These are phyloP conservation scores for Rutpela maculata DNA, from an alignment of 2,888 invertebrate species.

Conservation along the genomic window DNA sequence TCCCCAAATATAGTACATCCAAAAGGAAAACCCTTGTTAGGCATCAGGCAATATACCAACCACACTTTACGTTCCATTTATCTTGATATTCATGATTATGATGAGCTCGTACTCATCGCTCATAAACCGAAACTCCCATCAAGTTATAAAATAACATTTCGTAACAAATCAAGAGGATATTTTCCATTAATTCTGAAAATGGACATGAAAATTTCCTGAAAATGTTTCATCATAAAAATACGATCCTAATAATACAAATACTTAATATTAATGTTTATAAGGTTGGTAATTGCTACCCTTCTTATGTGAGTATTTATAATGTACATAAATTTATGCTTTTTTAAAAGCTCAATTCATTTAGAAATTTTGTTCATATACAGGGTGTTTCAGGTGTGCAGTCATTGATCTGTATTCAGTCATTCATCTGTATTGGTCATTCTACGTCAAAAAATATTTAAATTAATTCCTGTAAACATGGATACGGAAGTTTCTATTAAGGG, in stretches of 20 bases:
- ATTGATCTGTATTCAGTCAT: no score
- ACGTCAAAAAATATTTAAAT: no score
- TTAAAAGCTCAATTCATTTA: no score
- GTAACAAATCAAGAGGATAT: not conserved
- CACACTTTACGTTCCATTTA: not conserved
- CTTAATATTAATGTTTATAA: not conserved
- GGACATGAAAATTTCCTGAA: not conserved
- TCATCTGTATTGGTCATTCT: no score
- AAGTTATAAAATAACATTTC: slow-evolving; percentile 1
- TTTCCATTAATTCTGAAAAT: not conserved
- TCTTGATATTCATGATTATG: slow-evolving; percentile 4
- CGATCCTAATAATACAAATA: not conserved
- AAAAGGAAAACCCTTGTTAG: not conserved
- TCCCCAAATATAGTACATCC: not conserved
- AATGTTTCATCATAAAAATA: not conserved
- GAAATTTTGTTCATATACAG: no score
- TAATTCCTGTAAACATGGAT: no score
- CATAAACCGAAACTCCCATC: not conserved
- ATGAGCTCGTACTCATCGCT: not conserved
- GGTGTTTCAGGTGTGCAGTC: no score
- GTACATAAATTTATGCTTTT: no score
- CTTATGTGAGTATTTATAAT: no score
- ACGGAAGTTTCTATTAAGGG: no score
- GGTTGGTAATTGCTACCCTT: not conserved
- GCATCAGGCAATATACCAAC: not conserved